phyloP scores from a whole-genome alignment of 2,113 vertebrate species.

The Nothocercus nigrocapillus region DNA sequence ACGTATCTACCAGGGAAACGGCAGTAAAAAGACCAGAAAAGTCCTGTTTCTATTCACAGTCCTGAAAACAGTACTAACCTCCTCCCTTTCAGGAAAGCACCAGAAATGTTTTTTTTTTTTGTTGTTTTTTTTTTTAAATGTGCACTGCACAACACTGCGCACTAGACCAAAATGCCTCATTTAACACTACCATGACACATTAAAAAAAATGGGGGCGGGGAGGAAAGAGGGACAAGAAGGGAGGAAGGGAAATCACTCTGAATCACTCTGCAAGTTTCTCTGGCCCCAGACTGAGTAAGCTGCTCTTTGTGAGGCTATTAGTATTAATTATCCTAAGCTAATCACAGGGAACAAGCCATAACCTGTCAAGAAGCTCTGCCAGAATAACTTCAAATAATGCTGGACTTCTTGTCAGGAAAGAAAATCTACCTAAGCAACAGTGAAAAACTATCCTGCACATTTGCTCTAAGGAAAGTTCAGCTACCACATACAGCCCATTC shows the following conservation, averaged over 20 bases:
- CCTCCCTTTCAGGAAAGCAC: background rate
- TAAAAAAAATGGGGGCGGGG: background rate
- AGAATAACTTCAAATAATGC: constrained; percentile 24
- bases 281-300: background rate
- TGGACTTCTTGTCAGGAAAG: constrained; percentile 27
- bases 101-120: background rate
- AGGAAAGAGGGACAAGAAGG: background rate
- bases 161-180: background rate
- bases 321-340: constrained; percentile 52
- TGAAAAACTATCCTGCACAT: background rate
- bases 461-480: background rate
- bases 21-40: background rate
- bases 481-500: background rate
- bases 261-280: background rate
- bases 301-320: constrained; percentile 51
- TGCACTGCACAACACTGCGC: background rate
- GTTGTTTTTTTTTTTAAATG: background rate
- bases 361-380: constrained; percentile 42
- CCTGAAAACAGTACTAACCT: background rate
- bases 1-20: rapidly evolving
- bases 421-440: background rate
- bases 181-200: background rate
- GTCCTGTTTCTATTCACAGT: background rate
- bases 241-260: background rate
- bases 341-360: constrained; percentile 29